These are phyloP conservation scores for Pipa parva DNA, from an alignment of 2,113 vertebrate genomes.

Conservation along the genomic window DNA sequence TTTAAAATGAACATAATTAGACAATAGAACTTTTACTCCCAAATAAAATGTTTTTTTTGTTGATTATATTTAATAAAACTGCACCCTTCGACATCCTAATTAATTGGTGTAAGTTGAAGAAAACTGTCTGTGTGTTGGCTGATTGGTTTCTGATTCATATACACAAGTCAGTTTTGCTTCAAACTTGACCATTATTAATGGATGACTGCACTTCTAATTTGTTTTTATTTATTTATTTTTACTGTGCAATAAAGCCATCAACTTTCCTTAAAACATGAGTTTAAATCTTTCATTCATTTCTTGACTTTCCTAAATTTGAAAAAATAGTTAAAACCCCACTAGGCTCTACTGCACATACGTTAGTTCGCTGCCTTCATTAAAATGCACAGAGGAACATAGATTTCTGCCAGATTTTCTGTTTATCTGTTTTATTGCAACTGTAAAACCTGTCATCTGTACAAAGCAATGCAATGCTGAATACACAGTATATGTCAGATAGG, in stretches of 20 bases:
- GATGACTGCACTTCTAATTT: slow-evolving; percentile 17
- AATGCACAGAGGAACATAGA: too few relatives aligned
- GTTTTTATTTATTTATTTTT: slow-evolving; percentile 30
- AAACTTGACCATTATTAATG: slow-evolving; percentile 29
- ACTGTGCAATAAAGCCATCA: slow-evolving; percentile 17
- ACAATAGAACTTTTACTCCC: neutral
- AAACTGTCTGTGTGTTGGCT: slow-evolving; percentile 12
- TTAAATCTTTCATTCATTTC: neutral
- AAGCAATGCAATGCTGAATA: too few relatives aligned
- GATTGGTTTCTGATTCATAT: slow-evolving; percentile 31
- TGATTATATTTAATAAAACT: slow-evolving; percentile 10
- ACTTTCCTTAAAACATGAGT: slow-evolving; percentile 8
- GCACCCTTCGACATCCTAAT: slow-evolving; percentile 13
- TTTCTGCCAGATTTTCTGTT: too few relatives aligned
- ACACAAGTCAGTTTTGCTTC: slow-evolving; percentile 13
- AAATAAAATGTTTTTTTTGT: neutral
- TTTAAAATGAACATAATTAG: neutral
- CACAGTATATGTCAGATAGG: too few relatives aligned
- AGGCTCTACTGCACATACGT: too few relatives aligned
- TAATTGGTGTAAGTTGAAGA: slow-evolving; percentile 13
- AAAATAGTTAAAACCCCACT: too few relatives aligned
- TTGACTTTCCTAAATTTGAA: slow-evolving; percentile 1
- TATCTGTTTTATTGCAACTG: too few relatives aligned
- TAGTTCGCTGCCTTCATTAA: too few relatives aligned
- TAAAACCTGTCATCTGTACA: too few relatives aligned